Base-by-base conservation (phyloP, 2,113 vertebrate genomes). In the Pluvianellus socialis region DNA sequence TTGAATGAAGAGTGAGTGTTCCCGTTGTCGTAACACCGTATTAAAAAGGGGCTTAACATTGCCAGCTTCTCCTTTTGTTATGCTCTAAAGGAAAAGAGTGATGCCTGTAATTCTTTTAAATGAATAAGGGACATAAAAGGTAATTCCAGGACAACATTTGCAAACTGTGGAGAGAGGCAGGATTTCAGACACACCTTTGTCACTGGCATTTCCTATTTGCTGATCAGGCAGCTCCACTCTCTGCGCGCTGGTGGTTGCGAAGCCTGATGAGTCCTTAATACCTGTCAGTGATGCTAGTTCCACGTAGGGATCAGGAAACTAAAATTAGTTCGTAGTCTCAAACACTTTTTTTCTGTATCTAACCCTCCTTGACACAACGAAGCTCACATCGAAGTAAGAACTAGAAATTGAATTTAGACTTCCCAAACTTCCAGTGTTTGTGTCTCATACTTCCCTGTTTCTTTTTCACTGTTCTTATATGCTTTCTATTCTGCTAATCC, bases 261-360 rank as follows among this genome's bases (percentile, higher is more conserved):
- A 81, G 93, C 65, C 50, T 94, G 65, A 79, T 75, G 68, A 87
- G 68, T 96, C 68, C 91, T 87, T 96, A 87, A 95, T 95, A 94
- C 72, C 83, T 92, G 76, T 61, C 77, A 92, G 26, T 79, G 93
- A 75, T 92, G 91, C 38, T 63, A 45, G 77, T 88, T 96, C 84
- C 55, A 66, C 8, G 49, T 4, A 88, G 62, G 87, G 84, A 90
- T 92, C 94, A 94, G 74, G 77, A 91, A 96, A 88, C 83, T 95
- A 92, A 94, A 96, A 92, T 92, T 91, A 92, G 92, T 82, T 71
- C 61, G 17, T 73, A 66, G 47, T 75, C 52, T 72, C 58, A 70
- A 58, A 80, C 56, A 20, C 18, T 75, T 84, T 92, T 53, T 73
- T 88, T 50, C 44, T 45, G 22, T 61, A 26, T 94, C 32, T 77